Conservation (phyloP, 2,113 vertebrate species). For the Strix uralensis region DNA sequence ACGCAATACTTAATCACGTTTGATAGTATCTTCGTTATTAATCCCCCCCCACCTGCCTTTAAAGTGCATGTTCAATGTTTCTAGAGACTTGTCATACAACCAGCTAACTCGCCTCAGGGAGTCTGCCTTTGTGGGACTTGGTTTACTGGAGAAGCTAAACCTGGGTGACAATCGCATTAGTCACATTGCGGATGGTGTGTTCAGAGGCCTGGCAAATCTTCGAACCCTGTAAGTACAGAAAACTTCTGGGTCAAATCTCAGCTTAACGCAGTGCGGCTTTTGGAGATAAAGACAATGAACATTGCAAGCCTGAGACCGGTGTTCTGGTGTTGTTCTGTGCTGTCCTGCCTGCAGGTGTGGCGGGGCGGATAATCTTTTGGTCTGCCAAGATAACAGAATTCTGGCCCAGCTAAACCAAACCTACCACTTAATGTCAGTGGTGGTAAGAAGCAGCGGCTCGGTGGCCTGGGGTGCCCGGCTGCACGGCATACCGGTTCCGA, state of each 20-base stretch:
- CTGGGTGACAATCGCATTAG: conserved; percentile 90
- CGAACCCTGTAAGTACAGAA: conserved; percentile 85
- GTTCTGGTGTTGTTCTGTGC: background rate
- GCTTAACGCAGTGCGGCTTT: background rate
- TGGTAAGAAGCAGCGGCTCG: background rate
- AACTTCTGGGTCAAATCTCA: background rate
- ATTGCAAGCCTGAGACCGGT: background rate
- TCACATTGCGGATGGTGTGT: conserved; percentile 92
- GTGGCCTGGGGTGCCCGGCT: background rate
- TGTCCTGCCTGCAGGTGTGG: background rate
- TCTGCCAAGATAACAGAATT: background rate
- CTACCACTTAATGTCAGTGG: background rate
- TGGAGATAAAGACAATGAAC: background rate
- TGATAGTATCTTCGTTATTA: background rate
- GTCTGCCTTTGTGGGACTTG: conserved; percentile 87
- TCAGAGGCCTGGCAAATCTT: conserved; percentile 85
- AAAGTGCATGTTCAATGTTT: background rate
- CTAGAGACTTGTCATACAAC: conserved; percentile 92
- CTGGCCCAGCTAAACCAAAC: background rate
- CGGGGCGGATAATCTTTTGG: background rate
- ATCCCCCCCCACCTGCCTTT: background rate
- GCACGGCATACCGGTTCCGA: background rate
- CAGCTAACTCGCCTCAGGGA: conserved; percentile 93
- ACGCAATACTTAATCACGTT: background rate
- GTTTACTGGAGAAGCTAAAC: conserved; percentile 87